Conservation (phyloP, 2,797 vertebrate species). For the Xenopus petersii region DNA sequence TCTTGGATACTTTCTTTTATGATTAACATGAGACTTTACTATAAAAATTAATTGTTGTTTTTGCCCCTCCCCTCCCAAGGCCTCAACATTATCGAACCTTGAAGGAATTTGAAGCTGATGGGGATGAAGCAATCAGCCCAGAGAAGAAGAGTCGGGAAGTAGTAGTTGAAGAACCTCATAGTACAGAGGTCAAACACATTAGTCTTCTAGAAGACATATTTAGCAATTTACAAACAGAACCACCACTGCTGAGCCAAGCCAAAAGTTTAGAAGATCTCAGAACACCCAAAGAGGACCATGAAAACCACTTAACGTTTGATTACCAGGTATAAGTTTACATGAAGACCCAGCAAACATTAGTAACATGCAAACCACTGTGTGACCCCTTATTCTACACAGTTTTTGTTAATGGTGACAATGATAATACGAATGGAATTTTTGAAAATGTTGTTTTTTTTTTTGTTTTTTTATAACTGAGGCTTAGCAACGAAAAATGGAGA, state of each 20-base stretch:
- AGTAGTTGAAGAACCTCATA: conserved; percentile 63
- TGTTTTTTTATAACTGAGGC: too few relatives aligned
- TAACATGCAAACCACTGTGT: background rate
- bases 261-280: conserved; percentile 90
- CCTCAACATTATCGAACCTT: conserved; percentile 88
- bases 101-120: conserved; percentile 84
- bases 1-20: too few relatives aligned
- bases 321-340: conserved; percentile 76
- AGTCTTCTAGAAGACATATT: conserved; percentile 85
- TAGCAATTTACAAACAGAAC: conserved; percentile 71
- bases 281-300: conserved; percentile 69
- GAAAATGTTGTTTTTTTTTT: background rate
- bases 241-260: conserved; percentile 74
- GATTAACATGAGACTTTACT: too few relatives aligned
- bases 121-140: conserved; percentile 66
- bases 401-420: background rate
- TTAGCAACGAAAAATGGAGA: too few relatives aligned
- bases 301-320: conserved; percentile 75
- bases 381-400: background rate
- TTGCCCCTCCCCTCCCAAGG: conserved; percentile 59
- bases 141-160: conserved; percentile 59
- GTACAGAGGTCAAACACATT: conserved; percentile 71
- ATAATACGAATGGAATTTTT: background rate
- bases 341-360: background rate
- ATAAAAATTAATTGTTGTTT: too few relatives aligned